These are phyloP conservation scores for Automeris io DNA, from an alignment of 2,888 invertebrate species.

Conservation along the genomic window DNA sequence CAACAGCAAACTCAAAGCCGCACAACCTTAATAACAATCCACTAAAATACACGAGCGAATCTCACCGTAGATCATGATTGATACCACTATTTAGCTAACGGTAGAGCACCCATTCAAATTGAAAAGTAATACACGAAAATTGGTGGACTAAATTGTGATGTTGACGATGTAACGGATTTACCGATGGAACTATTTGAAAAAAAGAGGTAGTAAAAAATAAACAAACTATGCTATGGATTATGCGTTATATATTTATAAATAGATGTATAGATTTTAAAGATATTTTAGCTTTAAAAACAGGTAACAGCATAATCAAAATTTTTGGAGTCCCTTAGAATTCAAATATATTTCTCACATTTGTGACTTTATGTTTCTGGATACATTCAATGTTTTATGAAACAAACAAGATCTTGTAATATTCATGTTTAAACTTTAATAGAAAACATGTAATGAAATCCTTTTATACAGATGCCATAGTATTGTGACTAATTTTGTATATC, in stretches of 20 bases:
- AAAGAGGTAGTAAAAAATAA: too few relatives aligned
- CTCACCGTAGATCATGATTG: conserved; percentile 54
- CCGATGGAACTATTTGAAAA: too few relatives aligned
- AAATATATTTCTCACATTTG: too few relatives aligned
- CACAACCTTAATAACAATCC: conserved; percentile 47
- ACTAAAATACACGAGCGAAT: conserved; percentile 46
- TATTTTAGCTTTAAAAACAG: not conserved
- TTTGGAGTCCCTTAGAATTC: too few relatives aligned
- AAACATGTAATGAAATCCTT: too few relatives aligned
- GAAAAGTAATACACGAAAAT: conserved; percentile 34
- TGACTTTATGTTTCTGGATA: too few relatives aligned
- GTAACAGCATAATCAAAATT: not conserved
- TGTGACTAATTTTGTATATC: too few relatives aligned
- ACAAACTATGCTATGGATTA: too few relatives aligned
- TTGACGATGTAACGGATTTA: conserved; percentile 28
- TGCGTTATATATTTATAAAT: conserved; percentile 6
- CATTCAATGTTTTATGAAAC: too few relatives aligned
- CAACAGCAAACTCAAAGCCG: conserved; percentile 24
- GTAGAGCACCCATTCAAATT: conserved; percentile 42
- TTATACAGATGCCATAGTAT: too few relatives aligned
- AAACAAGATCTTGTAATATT: too few relatives aligned
- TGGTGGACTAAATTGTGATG: conserved; percentile 29
- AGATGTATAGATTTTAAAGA: conserved; percentile 2
- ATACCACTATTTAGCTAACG: conserved; percentile 57
- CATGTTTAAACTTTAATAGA: too few relatives aligned